Percentiles rank a stretch among this genome's conserved stretches.
These are phyloP conservation scores for Cassiopea andromeda DNA, from an alignment of 30 jellyfish, hydroid and myxozoan species.

Conservation along the genomic window DNA sequence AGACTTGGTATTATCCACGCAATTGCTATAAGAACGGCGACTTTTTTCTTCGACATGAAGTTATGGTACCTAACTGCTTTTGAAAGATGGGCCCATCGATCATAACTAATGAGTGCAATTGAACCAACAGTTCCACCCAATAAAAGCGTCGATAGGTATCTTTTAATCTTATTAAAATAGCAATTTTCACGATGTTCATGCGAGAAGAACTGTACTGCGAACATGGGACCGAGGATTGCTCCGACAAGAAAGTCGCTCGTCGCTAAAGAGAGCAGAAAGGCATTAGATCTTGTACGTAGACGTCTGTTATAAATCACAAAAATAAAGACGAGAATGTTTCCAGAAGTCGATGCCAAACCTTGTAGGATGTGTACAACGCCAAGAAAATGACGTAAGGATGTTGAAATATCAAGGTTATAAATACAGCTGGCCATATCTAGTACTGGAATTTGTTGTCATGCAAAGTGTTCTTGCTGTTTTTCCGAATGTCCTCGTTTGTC, in stretches of 20 bases:
- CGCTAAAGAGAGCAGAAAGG: slow-evolving; percentile 66
- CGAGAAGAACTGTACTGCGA: slow-evolving; percentile 57
- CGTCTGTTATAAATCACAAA: slow-evolving; percentile 22
- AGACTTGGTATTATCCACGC: slow-evolving; percentile 78
- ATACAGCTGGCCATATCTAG: slow-evolving; percentile 22
- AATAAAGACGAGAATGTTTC: slow-evolving; percentile 49
- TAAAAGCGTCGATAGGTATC: slow-evolving; percentile 58
- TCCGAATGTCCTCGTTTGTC: no score
- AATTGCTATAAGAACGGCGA: slow-evolving; percentile 32
- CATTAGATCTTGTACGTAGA: slow-evolving; percentile 67
- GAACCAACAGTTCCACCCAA: slow-evolving; percentile 83
- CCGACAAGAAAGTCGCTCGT: slow-evolving; percentile 80
- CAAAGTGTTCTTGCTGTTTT: no score
- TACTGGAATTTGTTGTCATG: no score
- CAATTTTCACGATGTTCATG: slow-evolving; percentile 46
- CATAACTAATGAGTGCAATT: slow-evolving; percentile 73
- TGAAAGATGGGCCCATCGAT: slow-evolving; percentile 76
- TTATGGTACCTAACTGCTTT: slow-evolving; percentile 60
- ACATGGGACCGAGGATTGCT: slow-evolving; percentile 48
- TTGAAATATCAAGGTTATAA: slow-evolving; percentile 16
- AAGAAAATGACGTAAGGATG: slow-evolving; percentile 6
- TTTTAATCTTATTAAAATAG: slow-evolving; percentile 48
- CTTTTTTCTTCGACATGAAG: slow-evolving; percentile 60
- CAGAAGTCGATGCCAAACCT: slow-evolving; percentile 26
- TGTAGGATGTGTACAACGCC: slow-evolving; percentile 47